Percentiles rank a stretch among this genome's conserved stretches.
Evolutionary conservation across 2,888 invertebrate genomes (phyloP).

Genomic region (Apotomis capreana): DNA sequence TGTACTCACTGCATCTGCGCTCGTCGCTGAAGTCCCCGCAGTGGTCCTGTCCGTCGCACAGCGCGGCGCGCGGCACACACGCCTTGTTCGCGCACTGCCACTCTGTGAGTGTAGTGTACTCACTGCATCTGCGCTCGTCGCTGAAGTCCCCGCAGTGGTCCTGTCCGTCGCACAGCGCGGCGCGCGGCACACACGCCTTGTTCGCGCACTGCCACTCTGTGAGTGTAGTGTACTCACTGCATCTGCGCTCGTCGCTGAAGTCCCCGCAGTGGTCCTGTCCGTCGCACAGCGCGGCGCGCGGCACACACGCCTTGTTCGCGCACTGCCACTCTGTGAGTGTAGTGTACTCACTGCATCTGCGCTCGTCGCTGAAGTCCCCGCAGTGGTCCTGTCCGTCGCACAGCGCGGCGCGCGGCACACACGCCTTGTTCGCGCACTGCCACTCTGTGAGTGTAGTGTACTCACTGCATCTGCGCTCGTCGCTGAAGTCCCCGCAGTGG

Average conservation of each 20-base stretch:
- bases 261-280: conserved; percentile 89
- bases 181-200: conserved; percentile 87
- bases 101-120: no score
- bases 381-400: conserved; percentile 91
- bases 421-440: conserved; percentile 88
- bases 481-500: conserved; percentile 88
- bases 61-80: conserved; percentile 86
- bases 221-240: no score
- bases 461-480: conserved; percentile 86
- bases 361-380: conserved; percentile 86
- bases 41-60: conserved; percentile 89
- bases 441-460: no score
- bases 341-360: conserved; percentile 86
- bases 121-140: conserved; percentile 85
- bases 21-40: conserved; percentile 88
- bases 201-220: conserved; percentile 88
- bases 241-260: conserved; percentile 85
- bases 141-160: conserved; percentile 89
- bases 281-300: conserved; percentile 87
- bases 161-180: conserved; percentile 87
- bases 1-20: conserved; percentile 85
- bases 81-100: conserved; percentile 88
- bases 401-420: conserved; percentile 85
- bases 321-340: conserved; percentile 89
- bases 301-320: conserved; percentile 88